phyloP scores from a whole-genome alignment of 1,140 invertebrate genomes.

The Drosophila auraria region DNA sequence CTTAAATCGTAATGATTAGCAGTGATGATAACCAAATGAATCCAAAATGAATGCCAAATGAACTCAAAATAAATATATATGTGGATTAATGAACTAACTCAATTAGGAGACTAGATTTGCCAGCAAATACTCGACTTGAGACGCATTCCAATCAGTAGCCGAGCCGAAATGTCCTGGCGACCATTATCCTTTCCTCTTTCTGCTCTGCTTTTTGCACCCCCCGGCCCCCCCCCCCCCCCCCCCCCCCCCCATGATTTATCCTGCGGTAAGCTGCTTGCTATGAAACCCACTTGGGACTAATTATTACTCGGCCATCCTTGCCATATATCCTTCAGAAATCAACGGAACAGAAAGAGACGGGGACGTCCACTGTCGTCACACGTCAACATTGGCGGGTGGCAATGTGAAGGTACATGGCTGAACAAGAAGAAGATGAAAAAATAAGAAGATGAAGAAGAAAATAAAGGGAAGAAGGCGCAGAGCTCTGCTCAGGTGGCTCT shows the following conservation, averaged over 20 bases:
- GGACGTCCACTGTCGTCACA: constrained; percentile 28
- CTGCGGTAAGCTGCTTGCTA: constrained; percentile 56
- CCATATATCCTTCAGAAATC: constrained; percentile 42
- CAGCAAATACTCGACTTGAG: constrained; percentile 31
- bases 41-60: constrained; percentile 1
- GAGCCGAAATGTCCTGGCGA: constrained; percentile 13
- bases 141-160: constrained; percentile 35
- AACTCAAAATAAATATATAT: constrained; percentile 8
- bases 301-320: constrained; percentile 65
- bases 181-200: constrained; percentile 4
- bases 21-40: constrained; percentile 9
- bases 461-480: background rate
- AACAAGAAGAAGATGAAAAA: background rate
- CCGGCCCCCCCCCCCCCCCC: background rate
- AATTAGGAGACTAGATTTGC: constrained; percentile 39
- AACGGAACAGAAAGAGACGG: constrained; percentile 17
- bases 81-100: constrained; percentile 37
- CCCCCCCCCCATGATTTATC: constrained; percentile 6
- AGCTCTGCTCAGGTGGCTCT: constrained; percentile 32
- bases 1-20: background rate
- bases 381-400: background rate
- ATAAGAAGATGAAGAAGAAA: constrained; percentile 9
- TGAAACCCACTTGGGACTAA: constrained; percentile 76
- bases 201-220: background rate
- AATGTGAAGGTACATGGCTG: background rate